Percentiles rank a stretch among this genome's conserved stretches.
These are phyloP conservation scores for Silvanus unidentatus DNA, from an alignment of 2,888 invertebrate species.

Conservation along the genomic window DNA sequence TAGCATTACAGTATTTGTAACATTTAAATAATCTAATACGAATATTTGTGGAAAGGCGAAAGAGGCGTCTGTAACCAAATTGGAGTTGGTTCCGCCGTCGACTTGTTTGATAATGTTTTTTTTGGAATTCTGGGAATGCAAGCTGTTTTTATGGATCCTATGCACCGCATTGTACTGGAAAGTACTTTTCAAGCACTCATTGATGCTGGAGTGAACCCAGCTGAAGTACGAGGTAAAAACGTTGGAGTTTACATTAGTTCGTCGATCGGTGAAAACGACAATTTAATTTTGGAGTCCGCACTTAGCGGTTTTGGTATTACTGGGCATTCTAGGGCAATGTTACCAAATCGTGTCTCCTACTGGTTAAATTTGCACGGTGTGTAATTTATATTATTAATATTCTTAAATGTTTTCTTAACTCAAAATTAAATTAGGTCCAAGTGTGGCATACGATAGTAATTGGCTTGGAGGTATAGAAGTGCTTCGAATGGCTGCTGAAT, in stretches of 20 bases:
- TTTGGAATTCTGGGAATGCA: slow-evolving; percentile 49
- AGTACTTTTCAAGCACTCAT: slow-evolving; percentile 46
- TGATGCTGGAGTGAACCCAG: slow-evolving; percentile 48
- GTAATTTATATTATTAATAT: no score
- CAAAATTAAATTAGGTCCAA: slow-evolving; percentile 46
- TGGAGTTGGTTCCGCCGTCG: slow-evolving; percentile 40
- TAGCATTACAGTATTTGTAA: no score
- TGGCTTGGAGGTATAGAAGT: slow-evolving; percentile 67
- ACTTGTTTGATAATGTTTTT: slow-evolving; percentile 46
- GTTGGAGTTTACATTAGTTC: slow-evolving; percentile 46
- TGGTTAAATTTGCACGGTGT: slow-evolving; percentile 83
- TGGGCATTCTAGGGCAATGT: slow-evolving; percentile 85
- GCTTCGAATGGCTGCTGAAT: slow-evolving; percentile 60
- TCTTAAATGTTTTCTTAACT: neutral
- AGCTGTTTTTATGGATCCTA: slow-evolving; percentile 46
- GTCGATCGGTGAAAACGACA: slow-evolving; percentile 47
- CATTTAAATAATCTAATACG: no score
- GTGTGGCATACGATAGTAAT: slow-evolving; percentile 59
- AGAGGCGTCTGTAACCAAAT: slow-evolving; percentile 38
- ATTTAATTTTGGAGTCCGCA: slow-evolving; percentile 48
- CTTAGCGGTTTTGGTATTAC: slow-evolving; percentile 60
- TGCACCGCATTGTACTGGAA: slow-evolving; percentile 45
- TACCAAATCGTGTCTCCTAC: slow-evolving; percentile 89
- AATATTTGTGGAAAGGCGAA: slow-evolving; percentile 43
- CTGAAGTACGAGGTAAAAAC: slow-evolving; percentile 42